phyloP scores from a whole-genome alignment of 2,797 vertebrate genomes.

The Squalus acanthias region DNA sequence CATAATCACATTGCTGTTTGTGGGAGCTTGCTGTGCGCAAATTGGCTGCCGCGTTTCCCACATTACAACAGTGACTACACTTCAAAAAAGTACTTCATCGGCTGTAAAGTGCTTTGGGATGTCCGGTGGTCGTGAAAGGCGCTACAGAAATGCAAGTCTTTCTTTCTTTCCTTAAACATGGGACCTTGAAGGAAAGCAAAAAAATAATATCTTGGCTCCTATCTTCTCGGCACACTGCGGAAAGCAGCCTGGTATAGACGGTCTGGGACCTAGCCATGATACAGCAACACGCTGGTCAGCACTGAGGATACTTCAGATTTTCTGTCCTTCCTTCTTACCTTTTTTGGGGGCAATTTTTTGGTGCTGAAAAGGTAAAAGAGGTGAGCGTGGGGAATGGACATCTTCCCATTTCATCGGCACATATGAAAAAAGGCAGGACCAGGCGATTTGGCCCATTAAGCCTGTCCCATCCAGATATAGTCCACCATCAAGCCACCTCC shows the following conservation, averaged over 20 bases:
- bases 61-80: too few species aligned
- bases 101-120: too few species aligned
- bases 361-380: not conserved
- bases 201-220: not conserved
- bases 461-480: too few species aligned
- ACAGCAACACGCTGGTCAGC: not conserved
- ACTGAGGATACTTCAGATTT: not conserved
- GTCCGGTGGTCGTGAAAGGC: too few species aligned
- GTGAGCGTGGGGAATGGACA: not conserved
- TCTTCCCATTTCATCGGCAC: not conserved
- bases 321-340: not conserved
- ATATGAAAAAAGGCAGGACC: not conserved
- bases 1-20: too few species aligned
- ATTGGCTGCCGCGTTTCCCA: too few species aligned
- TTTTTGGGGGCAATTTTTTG: not conserved
- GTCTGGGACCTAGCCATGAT: not conserved
- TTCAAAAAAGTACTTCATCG: too few species aligned
- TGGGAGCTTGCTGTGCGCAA: too few species aligned
- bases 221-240: not conserved
- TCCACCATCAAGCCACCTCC: too few species aligned
- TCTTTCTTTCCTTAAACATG: not conserved
- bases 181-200: not conserved
- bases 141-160: too few species aligned
- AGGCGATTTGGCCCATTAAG: too few species aligned
- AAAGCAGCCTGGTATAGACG: not conserved